phyloP scores from a whole-genome alignment of 2,797 vertebrate genomes.

The Hylomyscus alleni region DNA sequence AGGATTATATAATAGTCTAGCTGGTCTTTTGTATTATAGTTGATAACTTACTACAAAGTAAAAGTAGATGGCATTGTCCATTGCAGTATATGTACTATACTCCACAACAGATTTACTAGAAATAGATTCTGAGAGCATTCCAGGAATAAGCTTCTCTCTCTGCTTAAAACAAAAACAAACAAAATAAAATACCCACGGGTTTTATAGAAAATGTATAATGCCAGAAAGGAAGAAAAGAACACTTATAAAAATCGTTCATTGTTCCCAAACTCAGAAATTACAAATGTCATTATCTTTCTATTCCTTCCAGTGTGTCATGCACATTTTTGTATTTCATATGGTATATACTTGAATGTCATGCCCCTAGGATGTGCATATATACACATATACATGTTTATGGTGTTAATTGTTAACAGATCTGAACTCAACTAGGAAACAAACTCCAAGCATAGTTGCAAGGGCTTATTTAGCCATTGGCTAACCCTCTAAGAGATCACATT shows the following conservation, averaged over 20 bases:
- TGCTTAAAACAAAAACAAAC: slow-evolving; percentile 9
- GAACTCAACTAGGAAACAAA: not conserved
- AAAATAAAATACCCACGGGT: not conserved
- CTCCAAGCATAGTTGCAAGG: not conserved
- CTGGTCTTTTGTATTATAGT: slow-evolving; percentile 3
- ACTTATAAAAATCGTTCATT: slow-evolving; percentile 26
- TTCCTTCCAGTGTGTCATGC: not conserved
- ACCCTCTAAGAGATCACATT: not conserved
- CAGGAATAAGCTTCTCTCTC: not conserved
- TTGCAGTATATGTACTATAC: not conserved
- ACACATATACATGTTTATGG: not conserved
- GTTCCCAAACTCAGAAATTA: slow-evolving; percentile 38
- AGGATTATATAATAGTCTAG: slow-evolving; percentile 3
- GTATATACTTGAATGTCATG: not conserved
- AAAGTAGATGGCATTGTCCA: not conserved
- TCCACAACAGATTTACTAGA: not conserved
- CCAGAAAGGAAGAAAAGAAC: slow-evolving; percentile 35
- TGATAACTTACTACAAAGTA: slow-evolving; percentile 30
- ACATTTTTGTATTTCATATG: not conserved
- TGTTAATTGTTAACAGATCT: not conserved
- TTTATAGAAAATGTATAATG: slow-evolving; percentile 34
- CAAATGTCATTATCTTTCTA: not conserved
- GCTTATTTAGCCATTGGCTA: not conserved
- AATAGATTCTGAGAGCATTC: slow-evolving; percentile 1
- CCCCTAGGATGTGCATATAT: not conserved